Percentiles rank a stretch among this genome's conserved stretches.
phyloP scores from a whole-genome alignment of 2,113 vertebrate genomes.

The Microcebus griseorufus region DNA sequence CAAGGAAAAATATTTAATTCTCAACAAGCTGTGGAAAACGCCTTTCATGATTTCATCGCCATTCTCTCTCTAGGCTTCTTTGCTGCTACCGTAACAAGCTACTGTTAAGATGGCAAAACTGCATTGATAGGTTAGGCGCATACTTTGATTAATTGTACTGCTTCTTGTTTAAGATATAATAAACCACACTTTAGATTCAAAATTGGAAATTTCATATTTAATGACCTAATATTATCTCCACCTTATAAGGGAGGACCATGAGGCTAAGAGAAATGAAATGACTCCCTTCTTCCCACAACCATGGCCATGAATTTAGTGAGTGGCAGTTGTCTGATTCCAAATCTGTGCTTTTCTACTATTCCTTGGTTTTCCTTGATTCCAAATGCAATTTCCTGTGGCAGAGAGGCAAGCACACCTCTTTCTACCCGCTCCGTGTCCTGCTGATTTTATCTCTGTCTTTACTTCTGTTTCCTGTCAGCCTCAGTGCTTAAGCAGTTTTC shows the following conservation, averaged over 20 bases:
- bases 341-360: neutral
- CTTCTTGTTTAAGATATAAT: no score
- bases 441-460: neutral
- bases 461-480: neutral
- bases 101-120: no score
- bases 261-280: neutral
- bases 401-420: neutral
- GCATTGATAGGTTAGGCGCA: no score
- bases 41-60: no score
- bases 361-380: neutral
- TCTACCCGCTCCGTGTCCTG: neutral
- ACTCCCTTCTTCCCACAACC: neutral
- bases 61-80: no score
- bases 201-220: no score
- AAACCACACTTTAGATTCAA: no score
- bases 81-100: no score
- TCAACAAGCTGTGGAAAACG: no score
- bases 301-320: neutral
- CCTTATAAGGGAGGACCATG: neutral
- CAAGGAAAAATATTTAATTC: no score
- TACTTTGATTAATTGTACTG: no score
- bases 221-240: neutral
- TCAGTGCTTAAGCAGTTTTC: neutral
- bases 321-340: neutral
- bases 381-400: constrained; percentile 23